Base-by-base conservation (phyloP, 1,140 invertebrate genomes). In the Goniozus legneri region DNA sequence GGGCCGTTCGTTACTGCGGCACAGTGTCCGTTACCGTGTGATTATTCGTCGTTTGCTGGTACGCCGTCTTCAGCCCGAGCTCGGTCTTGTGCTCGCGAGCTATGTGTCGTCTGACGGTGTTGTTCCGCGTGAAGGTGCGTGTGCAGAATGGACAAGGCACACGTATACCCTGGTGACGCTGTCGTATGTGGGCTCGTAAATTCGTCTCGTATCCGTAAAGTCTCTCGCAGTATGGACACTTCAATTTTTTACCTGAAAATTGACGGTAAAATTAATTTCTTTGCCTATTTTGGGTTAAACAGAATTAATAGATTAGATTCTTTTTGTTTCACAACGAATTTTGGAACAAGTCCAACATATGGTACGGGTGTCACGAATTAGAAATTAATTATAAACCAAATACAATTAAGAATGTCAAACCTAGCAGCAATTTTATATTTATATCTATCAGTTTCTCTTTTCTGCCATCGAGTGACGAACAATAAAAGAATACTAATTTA, bases 121-220 rank as follows among this genome's bases (percentile, higher is more conserved):
- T 92, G 78, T 92, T 92, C 52, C 91, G 82, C 44, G 91, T 94
- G 75, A 94, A 94, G n/a, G 90, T 92, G 43, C 91, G 84, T 60
- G 85, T 79, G 73, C 89, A 92, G 71, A 88, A 91, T 16, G 89
- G 90, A 71, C 89, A 92, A 3, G 88, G 89, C 58, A 92, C 89
- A 8, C 89, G 81, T 52, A 92, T 92, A 32, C 91, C 91, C 75
- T 92, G 90, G 73, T 94, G 90, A 60, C 90, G 83, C 66, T 92
- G 90, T 36, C 90, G 77, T 65, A 94, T 92, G 73, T 94, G 91
- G 33, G 91, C 91, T 32, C 91, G 83, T 61, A 94, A 75, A 69
- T 94, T 94, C 65, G 90, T 94, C 79, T 94, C 90, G 71, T 94
- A 93, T 30, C 91, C 89, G 72, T 94, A 94, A n/a, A 92, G 78